Percentiles rank a stretch among this genome's conserved stretches.
phyloP scores from a whole-genome alignment of 2,113 vertebrate species.

The Helogale parvula region DNA sequence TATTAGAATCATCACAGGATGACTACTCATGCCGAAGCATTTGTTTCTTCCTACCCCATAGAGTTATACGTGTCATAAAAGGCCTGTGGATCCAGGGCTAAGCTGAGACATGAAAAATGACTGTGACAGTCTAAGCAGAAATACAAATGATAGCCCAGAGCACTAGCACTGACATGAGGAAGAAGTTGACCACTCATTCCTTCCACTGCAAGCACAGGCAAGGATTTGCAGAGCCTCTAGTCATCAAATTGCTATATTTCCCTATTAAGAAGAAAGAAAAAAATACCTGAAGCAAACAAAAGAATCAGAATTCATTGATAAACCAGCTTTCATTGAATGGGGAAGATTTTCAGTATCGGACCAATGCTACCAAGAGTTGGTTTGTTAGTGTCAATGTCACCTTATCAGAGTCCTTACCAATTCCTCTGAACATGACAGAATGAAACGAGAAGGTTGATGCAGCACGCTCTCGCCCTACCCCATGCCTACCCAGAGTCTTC shows the following conservation, averaged over 20 bases:
- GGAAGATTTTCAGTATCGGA: neutral
- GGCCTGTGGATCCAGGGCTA: neutral
- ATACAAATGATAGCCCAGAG: neutral
- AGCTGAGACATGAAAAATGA: neutral
- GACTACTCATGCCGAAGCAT: neutral
- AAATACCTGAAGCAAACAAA: neutral
- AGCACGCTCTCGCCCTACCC: rapidly evolving
- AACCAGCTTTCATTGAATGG: neutral
- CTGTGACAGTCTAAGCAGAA: neutral
- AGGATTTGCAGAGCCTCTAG: neutral
- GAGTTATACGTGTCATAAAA: neutral
- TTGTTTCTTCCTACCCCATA: neutral
- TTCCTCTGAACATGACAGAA: neutral
- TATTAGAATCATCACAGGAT: neutral
- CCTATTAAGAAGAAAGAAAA: neutral
- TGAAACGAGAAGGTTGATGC: neutral
- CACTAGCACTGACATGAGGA: neutral
- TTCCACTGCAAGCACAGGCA: neutral
- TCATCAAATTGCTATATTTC: neutral
- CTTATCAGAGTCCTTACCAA: neutral
- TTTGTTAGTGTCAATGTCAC: neutral
- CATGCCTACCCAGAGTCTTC: neutral
- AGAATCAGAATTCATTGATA: neutral
- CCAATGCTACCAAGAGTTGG: neutral
- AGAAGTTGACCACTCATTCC: neutral